Conservation (phyloP, 92 coral and sea anemone species). For the Actinostola sp. region DNA sequence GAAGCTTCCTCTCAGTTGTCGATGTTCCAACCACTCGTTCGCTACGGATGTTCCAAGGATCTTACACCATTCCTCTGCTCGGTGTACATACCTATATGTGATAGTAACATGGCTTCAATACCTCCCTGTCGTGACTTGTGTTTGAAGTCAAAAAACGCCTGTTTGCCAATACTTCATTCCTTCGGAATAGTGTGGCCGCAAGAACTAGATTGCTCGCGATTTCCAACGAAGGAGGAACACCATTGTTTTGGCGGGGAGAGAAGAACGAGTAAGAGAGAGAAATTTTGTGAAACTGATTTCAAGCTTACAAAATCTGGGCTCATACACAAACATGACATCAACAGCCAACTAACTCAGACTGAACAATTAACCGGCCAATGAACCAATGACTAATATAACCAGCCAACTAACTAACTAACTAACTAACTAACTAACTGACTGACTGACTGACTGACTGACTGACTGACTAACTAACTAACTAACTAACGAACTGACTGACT, state of each 20-base stretch:
- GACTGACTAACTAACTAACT: too few relatives aligned
- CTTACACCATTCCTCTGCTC: constrained; percentile 48
- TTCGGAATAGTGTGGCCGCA: constrained; percentile 50
- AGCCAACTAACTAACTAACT: too few relatives aligned
- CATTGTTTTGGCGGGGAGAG: neutral
- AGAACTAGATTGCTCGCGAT: constrained; percentile 38
- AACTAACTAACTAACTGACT: too few relatives aligned
- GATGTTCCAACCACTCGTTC: constrained; percentile 12
- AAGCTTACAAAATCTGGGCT: too few relatives aligned
- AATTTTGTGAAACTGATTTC: too few relatives aligned
- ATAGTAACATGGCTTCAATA: neutral
- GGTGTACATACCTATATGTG: constrained; percentile 46
- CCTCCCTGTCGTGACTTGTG: constrained; percentile 68
- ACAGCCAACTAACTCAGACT: too few relatives aligned
- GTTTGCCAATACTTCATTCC: neutral
- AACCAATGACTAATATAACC: too few relatives aligned
- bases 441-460: too few relatives aligned
- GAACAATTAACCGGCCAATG: too few relatives aligned
- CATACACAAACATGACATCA: too few relatives aligned
- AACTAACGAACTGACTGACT: too few relatives aligned
- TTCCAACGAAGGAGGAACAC: neutral
- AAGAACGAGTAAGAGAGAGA: too few relatives aligned
- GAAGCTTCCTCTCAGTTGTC: neutral
- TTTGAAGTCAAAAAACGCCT: neutral
- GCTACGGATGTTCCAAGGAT: constrained; percentile 31